These are phyloP conservation scores for Melanostoma scalare DNA, from an alignment of 2,888 invertebrate genomes.

Conservation along the genomic window DNA sequence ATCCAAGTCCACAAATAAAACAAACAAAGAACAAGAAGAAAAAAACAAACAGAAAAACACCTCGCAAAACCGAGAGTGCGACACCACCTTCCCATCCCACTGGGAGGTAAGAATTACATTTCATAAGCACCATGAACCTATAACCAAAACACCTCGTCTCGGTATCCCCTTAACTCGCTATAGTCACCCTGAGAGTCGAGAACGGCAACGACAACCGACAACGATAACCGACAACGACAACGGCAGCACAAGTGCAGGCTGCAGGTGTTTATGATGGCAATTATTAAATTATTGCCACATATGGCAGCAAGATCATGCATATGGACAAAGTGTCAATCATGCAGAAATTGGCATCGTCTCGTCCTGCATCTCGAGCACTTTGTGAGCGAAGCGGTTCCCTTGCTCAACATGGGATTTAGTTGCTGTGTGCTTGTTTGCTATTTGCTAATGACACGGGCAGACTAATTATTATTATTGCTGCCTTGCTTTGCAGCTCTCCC, in stretches of 20 bases:
- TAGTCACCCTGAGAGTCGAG: conserved; percentile 21
- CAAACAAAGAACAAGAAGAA: conserved; percentile 7
- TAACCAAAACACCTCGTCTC: conserved; percentile 45
- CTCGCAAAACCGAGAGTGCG: conserved; percentile 59
- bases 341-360: conserved; percentile 77
- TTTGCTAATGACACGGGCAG: conserved; percentile 71
- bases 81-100: conserved; percentile 61
- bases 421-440: conserved; percentile 66
- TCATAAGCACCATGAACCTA: conserved; percentile 65
- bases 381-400: conserved; percentile 36
- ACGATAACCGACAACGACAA: conserved; percentile 18
- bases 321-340: conserved; percentile 78
- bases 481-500: conserved; percentile 13
- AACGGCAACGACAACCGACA: conserved; percentile 17
- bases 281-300: conserved; percentile 73
- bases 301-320: conserved; percentile 75
- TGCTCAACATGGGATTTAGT: conserved; percentile 65
- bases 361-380: conserved; percentile 66
- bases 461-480: conserved; percentile 61
- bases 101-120: conserved; percentile 70
- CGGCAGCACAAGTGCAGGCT: conserved; percentile 62
- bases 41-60: conserved; percentile 48
- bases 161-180: neutral
- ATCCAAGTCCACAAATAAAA: conserved; percentile 46
- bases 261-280: conserved; percentile 73